Base-by-base conservation (phyloP, 2,113 vertebrate species). In the Cervus canadensis region DNA sequence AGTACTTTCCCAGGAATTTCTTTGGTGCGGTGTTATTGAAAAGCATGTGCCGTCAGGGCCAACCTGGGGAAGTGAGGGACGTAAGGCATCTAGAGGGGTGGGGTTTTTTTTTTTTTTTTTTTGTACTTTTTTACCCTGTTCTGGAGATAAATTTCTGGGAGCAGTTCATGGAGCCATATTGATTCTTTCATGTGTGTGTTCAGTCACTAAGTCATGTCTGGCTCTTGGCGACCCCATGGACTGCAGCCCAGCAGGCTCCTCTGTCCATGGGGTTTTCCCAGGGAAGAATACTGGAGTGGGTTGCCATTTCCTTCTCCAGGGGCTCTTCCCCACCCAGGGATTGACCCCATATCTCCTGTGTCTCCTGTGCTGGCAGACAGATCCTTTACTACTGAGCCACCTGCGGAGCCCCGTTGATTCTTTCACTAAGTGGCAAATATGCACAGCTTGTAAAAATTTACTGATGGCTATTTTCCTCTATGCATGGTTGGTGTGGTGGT, bases 131-230 rank as follows among this genome's bases (percentile, higher is more conserved):
- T 15, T 17, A 1, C 7, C 7, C 21, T 90, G 45, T 71, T 86
- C 76, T 88, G 50, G 52, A 89, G 45, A 71, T 82, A 64, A 40
- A n/a, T 88, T 67, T 93, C 78, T 89, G 56, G 87, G 87, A 95
- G 13, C 54, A 52, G 25, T 54, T 52, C 12, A 74, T 2, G 28
- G 10, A 48, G 33, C 57, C 71, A 15, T 33, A 76, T 4, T 40
- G 59, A 90, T 87, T 91, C 57, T 86, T 57, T n/a, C 23, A 67
- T 71, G 33, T 19, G n/a, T 23, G 2, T 23, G n/a, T 40, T 71
- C 67, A 71, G n/a, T 40, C 10, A 23, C 67, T 12, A 36, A 71
- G 67, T 40, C n/a, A 0, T 40, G n/a, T 71, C 5, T 71, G 67
- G 10, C 67, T 71, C 67, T 71, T 71, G 23, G 19, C 2, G 5